A percentile compares a stretch with the other conserved stretches of the same genome.
Conservation (phyloP, 2,113 vertebrate species). For the Serilophus lunatus region DNA sequence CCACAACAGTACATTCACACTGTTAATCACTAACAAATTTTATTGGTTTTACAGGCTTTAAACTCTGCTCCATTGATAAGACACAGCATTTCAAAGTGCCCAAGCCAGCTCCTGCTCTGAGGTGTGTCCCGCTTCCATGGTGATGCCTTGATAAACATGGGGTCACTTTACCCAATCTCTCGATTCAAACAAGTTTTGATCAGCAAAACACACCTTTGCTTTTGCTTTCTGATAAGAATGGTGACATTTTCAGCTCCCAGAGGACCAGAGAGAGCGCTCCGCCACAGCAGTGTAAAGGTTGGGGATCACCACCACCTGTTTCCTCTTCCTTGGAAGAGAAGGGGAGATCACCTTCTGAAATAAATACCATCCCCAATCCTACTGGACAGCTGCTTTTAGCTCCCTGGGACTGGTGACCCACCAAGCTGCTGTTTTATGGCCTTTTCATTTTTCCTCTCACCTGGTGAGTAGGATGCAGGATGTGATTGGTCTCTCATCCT, state of each 20-base stretch:
- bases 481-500: neutral
- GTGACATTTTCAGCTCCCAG: neutral
- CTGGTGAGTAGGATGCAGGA: neutral
- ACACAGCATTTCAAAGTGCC: neutral
- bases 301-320: neutral
- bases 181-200: neutral
- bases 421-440: neutral
- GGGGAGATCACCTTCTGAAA: neutral
- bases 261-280: neutral
- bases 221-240: neutral
- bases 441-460: neutral
- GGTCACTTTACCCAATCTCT: neutral
- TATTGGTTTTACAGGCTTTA: neutral
- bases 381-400: neutral
- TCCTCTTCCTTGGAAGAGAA: neutral
- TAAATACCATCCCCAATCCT: neutral
- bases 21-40: conserved; percentile 45
- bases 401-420: neutral
- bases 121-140: neutral
- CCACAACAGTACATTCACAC: neutral
- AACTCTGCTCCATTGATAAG: neutral
- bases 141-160: neutral
- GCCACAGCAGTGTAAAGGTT: neutral
- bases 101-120: neutral
- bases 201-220: neutral